Percentiles rank a stretch among this genome's conserved stretches.
phyloP scores from a whole-genome alignment of 2,113 vertebrate species.

The Prochilodus magdalenae region DNA sequence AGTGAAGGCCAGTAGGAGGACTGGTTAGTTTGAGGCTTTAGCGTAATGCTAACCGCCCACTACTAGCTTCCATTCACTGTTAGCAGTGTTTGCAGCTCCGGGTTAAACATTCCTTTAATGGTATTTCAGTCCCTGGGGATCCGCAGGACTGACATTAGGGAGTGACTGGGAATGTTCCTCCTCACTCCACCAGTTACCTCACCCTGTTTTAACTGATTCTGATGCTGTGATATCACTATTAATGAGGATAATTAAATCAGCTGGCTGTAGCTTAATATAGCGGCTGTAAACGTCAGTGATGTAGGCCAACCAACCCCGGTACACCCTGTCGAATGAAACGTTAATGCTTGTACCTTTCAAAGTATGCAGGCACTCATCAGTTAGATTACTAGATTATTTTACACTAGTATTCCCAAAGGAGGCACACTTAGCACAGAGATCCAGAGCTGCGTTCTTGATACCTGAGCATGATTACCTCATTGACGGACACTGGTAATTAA shows the following conservation, averaged over 20 bases:
- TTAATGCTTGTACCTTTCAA: not conserved
- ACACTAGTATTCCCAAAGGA: not conserved
- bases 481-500: conserved; percentile 19
- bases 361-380: not conserved
- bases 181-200: not conserved
- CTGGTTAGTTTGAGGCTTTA: not conserved
- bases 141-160: not conserved
- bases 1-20: not conserved
- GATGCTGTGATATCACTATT: not conserved
- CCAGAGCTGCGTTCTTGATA: not conserved
- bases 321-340: not conserved
- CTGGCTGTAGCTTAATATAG: not conserved
- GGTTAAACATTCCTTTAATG: conserved; percentile 19
- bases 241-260: not conserved
- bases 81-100: not conserved
- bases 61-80: not conserved
- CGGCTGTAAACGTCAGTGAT: not conserved
- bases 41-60: conserved; percentile 1
- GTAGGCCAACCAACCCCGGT: no score
- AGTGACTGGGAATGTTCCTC: not conserved
- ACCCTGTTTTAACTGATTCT: not conserved
- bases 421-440: not conserved
- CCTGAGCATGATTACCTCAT: conserved; percentile 11
- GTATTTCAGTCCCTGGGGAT: not conserved
- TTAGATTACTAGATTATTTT: not conserved